Conservation (phyloP, 2,888 invertebrate genomes). For the Metacarcinus magister region DNA sequence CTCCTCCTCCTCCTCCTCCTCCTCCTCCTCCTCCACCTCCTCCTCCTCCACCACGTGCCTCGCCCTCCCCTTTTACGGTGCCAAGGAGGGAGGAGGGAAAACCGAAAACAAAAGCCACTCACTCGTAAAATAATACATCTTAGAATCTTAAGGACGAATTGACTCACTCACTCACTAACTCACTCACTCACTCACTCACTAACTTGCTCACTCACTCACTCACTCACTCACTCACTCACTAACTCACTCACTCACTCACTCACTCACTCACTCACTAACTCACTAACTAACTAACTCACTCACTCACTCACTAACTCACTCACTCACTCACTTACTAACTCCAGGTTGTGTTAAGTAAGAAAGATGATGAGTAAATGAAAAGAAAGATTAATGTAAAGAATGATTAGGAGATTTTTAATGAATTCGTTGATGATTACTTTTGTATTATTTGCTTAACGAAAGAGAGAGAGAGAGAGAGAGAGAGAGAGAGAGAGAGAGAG, state of each 20-base stretch:
- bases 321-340: too few species aligned
- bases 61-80: slow-evolving; percentile 36
- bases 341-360: too few species aligned
- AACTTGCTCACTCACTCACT: too few species aligned
- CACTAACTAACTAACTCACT: too few species aligned
- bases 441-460: background rate
- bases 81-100: slow-evolving; percentile 6
- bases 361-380: too few species aligned
- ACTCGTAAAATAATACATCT: background rate
- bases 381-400: too few species aligned
- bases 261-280: too few species aligned
- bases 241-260: too few species aligned
- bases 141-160: background rate
- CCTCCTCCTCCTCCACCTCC: background rate
- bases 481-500: background rate
- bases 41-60: background rate
- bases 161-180: too few species aligned
- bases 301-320: too few species aligned
- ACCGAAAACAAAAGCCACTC: background rate
- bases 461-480: background rate
- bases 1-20: slow-evolving; percentile 44
- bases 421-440: too few species aligned
- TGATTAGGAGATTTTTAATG: background rate
- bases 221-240: too few species aligned
- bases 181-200: background rate